A percentile compares a stretch with the other conserved stretches of the same genome.
phyloP scores from a whole-genome alignment of 1,140 invertebrate genomes.

The Drosophila kikkawai region DNA sequence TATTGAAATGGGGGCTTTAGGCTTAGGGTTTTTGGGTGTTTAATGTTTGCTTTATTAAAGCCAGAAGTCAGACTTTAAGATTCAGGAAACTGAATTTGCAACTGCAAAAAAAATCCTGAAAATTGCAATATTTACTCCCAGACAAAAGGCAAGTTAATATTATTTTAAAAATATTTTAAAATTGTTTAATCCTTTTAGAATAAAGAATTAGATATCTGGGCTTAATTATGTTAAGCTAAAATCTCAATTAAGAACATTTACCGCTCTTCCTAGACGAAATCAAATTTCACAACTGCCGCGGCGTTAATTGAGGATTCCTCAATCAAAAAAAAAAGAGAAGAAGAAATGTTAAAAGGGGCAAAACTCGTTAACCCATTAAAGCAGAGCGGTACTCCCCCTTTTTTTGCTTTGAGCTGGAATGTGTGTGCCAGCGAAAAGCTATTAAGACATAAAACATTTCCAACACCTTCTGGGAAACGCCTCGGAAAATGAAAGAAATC shows the following conservation, averaged over 20 bases:
- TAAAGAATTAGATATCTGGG: background rate
- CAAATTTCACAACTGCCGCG: conserved; percentile 73
- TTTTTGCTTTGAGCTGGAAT: conserved; percentile 2
- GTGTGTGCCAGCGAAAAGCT: conserved; percentile 44
- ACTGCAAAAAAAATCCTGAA: background rate
- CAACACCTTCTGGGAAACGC: conserved; percentile 69
- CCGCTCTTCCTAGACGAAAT: conserved; percentile 40
- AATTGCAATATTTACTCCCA: background rate
- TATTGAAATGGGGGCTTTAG: background rate
- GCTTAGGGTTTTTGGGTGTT: conserved; percentile 2
- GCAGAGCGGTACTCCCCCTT: conserved; percentile 48
- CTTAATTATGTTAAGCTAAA: conserved; percentile 37
- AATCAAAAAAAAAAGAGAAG: conserved; percentile 35
- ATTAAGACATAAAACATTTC: conserved; percentile 82
- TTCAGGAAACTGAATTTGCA: background rate
- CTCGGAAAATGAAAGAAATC: conserved; percentile 22
- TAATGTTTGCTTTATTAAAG: conserved; percentile 2
- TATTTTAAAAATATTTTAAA: too few relatives aligned
- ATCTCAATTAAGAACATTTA: conserved; percentile 56
- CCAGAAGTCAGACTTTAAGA: background rate
- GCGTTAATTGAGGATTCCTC: conserved; percentile 75
- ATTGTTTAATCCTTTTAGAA: too few relatives aligned
- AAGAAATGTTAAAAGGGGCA: conserved; percentile 17
- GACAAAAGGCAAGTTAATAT: conserved; percentile 8
- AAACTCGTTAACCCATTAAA: conserved; percentile 77